A percentile compares a stretch with the other conserved stretches of the same genome.
Evolutionary conservation across 2,113 vertebrate genomes (phyloP).

Genomic region (Chaetodon trifascialis): DNA sequence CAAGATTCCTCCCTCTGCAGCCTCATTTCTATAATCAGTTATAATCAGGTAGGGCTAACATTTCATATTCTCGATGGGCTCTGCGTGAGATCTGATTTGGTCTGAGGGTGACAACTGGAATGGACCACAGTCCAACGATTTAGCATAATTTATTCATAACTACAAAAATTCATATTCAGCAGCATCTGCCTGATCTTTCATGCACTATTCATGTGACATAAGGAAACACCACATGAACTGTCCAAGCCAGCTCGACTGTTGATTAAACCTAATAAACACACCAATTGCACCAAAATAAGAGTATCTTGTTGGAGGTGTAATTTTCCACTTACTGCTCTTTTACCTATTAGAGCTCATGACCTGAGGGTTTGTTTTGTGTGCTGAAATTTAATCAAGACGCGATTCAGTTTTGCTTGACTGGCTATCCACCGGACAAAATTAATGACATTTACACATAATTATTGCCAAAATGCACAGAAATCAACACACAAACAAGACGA

Average conservation of each 20-base stretch:
- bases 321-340: conserved; percentile 28
- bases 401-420: conserved; percentile 38
- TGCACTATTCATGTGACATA: conserved; percentile 76
- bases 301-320: neutral
- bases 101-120: conserved; percentile 36
- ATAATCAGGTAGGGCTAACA: conserved; percentile 11
- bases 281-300: conserved; percentile 44
- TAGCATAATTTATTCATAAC: conserved; percentile 71
- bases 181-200: conserved; percentile 74
- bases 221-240: conserved; percentile 20
- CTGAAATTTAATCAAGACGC: conserved; percentile 40
- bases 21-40: conserved; percentile 2
- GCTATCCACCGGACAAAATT: conserved; percentile 26
- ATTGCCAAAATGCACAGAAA: conserved; percentile 17
- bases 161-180: conserved; percentile 77
- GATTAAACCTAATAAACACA: conserved; percentile 34
- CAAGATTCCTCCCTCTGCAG: neutral
- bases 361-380: conserved; percentile 18
- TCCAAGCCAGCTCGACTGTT: conserved; percentile 17
- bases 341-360: conserved; percentile 17
- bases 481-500: conserved; percentile 29
- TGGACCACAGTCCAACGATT: conserved; percentile 44
- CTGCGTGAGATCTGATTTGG: conserved; percentile 19
- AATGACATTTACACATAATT: conserved; percentile 49
- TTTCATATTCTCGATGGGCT: neutral